Conservation (phyloP, 2,113 vertebrate species). For the Heliornis fulica region DNA sequence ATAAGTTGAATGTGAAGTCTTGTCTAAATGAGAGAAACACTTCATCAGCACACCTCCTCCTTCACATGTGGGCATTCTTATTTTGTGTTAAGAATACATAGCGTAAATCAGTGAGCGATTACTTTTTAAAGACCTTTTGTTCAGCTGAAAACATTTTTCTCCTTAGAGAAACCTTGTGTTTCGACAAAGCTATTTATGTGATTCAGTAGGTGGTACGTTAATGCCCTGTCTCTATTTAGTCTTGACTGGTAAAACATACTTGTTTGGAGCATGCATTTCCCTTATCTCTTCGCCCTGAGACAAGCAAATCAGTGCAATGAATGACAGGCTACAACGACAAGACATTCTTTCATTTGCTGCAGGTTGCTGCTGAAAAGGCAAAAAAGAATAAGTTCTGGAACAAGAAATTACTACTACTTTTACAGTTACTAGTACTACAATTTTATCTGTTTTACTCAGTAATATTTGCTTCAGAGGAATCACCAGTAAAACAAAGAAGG, state of each 20-base stretch:
- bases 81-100: conserved; percentile 4
- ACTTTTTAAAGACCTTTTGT: background rate
- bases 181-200: conserved; percentile 12
- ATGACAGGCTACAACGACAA: background rate
- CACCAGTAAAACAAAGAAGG: background rate
- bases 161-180: background rate
- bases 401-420: background rate
- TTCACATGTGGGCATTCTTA: background rate
- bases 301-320: background rate
- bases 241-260: background rate
- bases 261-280: background rate
- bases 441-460: background rate
- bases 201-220: conserved; percentile 20
- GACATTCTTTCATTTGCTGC: background rate
- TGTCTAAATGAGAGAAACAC: background rate
- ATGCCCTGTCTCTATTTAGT: background rate
- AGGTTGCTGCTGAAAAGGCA: background rate
- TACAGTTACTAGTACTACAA: background rate
- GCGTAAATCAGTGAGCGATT: background rate
- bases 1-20: background rate
- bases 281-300: background rate
- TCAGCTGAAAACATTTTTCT: background rate
- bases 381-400: background rate
- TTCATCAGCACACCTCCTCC: background rate
- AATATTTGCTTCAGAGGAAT: background rate